Conservation (phyloP, 2,113 vertebrate species). For the Vireo altiloquus region DNA sequence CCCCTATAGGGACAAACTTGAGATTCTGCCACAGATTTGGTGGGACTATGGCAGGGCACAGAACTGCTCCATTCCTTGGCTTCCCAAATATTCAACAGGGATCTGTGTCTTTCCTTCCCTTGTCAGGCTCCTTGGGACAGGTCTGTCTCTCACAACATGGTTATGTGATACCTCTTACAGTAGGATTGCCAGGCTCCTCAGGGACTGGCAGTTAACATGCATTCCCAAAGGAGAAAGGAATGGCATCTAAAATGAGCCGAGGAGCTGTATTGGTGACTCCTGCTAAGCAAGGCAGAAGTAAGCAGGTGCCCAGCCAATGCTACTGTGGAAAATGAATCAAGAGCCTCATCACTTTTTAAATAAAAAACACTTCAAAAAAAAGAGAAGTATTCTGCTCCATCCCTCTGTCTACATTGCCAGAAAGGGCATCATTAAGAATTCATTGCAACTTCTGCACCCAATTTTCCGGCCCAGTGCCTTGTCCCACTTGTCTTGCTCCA, state of each 20-base stretch:
- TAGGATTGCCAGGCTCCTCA: not conserved
- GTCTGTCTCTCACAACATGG: not conserved
- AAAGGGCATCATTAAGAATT: slow-evolving; percentile 70
- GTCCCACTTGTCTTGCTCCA: slow-evolving; percentile 52
- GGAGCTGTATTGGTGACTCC: not conserved
- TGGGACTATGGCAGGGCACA: not conserved
- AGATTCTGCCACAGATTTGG: not conserved
- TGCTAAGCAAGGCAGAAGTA: slow-evolving; percentile 7
- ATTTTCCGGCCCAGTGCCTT: slow-evolving; percentile 74
- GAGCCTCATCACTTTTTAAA: slow-evolving; percentile 48
- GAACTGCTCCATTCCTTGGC: not conserved
- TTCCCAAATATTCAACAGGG: not conserved
- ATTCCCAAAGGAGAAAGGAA: not conserved
- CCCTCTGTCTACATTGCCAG: slow-evolving; percentile 1
- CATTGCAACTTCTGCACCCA: slow-evolving; percentile 67
- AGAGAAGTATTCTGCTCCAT: slow-evolving; percentile 7
- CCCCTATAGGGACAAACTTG: not conserved
- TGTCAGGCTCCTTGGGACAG: not conserved
- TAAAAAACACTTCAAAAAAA: slow-evolving; percentile 35
- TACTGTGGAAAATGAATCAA: slow-evolving; percentile 29
- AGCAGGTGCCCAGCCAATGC: not conserved
- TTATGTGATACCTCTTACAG: not conserved
- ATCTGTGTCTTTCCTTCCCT: not conserved
- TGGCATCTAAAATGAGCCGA: accelerated
- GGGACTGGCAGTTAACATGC: not conserved